Base-by-base conservation (phyloP, 2,113 vertebrate genomes). In the Alosa alosa region DNA sequence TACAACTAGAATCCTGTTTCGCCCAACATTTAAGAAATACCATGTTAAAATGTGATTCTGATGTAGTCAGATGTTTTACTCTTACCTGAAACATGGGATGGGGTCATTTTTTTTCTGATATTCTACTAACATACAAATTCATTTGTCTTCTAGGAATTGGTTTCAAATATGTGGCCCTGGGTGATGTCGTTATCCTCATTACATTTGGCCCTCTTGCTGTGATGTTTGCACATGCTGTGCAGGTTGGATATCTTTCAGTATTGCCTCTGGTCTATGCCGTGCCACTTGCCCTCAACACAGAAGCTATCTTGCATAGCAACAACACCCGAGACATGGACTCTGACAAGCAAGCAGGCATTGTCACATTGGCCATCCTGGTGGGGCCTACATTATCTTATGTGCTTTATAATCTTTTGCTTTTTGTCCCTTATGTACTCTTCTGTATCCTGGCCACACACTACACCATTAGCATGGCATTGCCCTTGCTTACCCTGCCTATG, bases 221-320 rank as follows among this genome's bases (percentile, higher is more conserved):
- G 87, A 95, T 99, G 98, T 99, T 99, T 50, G 96, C 98, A 86
- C 97, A 99, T 0, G 97, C 98, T 0, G 96, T 99, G 87, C 98
- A 99, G 95, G 98, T 99, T 0, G 98, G 98, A 8, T 97, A 97
- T 91, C 94, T 99, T 84, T 97, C 98, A 0, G 90, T 97, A 87
- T 96, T 97, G 0, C 98, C 98, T 0, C 94, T 99, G 91, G 92
- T 99, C 78, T 99, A 99, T 8, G 98, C 98, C 3, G 86, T 99
- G 18, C 98, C 98, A 0, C 95, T 99, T 31, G 98, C 98, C 0
- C 96, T 99, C 57, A 99, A 98, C 90, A 99, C 98, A 0, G 98
- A 99, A 90, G 98, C 98, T 90, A 98, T 99, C 89, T 96, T 99
- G 86, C 98, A 99, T 93, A 99, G 97, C 95, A 99, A 99, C 96